Conservation (phyloP, 1,140 invertebrate species). For the Drosophila subpulchrella region DNA sequence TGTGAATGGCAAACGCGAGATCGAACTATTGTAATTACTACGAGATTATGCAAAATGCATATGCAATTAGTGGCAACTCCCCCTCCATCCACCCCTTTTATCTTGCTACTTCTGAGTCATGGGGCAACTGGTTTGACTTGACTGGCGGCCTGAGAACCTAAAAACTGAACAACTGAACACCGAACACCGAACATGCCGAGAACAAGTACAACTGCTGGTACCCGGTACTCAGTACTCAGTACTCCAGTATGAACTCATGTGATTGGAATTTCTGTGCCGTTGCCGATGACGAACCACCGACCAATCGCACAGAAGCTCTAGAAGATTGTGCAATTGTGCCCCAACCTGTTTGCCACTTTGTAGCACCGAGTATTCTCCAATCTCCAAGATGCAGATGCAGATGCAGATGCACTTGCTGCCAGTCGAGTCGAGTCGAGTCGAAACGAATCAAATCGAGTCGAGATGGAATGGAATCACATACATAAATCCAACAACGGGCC, state of each 20-base stretch:
- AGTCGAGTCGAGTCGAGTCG: neutral
- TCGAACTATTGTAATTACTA: conserved; percentile 83
- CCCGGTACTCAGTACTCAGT: conserved; percentile 10
- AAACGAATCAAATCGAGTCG: neutral
- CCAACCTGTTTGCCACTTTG: conserved; percentile 40
- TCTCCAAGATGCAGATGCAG: conserved; percentile 16
- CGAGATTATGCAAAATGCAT: conserved; percentile 82
- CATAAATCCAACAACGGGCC: conserved; percentile 8
- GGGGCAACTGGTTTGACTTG: conserved; percentile 79
- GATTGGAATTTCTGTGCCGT: conserved; percentile 74
- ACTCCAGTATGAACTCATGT: conserved; percentile 74
- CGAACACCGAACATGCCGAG: conserved; percentile 21
- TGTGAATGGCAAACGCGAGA: conserved; percentile 68
- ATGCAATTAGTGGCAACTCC: conserved; percentile 73
- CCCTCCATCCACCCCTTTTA: neutral
- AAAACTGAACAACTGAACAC: conserved; percentile 6
- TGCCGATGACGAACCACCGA: conserved; percentile 56
- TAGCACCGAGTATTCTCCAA: neutral
- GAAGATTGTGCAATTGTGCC: conserved; percentile 56
- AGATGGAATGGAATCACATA: conserved; percentile 5
- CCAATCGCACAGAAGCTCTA: conserved; percentile 43
- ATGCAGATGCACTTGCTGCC: conserved; percentile 20
- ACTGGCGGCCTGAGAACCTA: conserved; percentile 59
- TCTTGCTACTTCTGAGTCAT: conserved; percentile 53
- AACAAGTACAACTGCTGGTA: conserved; percentile 37